Evolutionary conservation across 2,888 invertebrate genomes (phyloP).

Genomic region (Lydus trimaculatus): DNA sequence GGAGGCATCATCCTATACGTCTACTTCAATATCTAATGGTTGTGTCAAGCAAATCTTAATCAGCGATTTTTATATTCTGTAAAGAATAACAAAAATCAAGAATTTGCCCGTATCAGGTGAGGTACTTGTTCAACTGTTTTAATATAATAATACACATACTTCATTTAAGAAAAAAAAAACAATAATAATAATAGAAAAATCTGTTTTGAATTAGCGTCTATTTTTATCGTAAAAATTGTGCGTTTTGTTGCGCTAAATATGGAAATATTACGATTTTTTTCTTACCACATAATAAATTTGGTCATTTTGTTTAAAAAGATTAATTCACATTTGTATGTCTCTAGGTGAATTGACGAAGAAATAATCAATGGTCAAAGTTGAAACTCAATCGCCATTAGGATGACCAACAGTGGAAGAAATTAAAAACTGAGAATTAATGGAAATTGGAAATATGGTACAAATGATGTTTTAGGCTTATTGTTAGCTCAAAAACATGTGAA

Average conservation of each 20-base stretch:
- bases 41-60: neutral
- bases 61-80: neutral
- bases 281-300: neutral
- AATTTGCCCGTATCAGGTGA: constrained; percentile 1
- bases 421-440: too few species aligned
- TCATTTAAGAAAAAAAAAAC: neutral
- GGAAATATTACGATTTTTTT: constrained; percentile 17
- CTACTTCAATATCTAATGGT: neutral
- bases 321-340: neutral
- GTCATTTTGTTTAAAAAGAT: neutral
- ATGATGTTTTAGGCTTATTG: too few species aligned
- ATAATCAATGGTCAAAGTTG: too few species aligned
- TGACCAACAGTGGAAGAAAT: too few species aligned
- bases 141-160: neutral
- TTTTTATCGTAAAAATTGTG: neutral
- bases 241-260: neutral
- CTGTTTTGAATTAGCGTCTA: neutral
- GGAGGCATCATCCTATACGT: neutral
- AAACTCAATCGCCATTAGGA: too few species aligned
- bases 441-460: too few species aligned
- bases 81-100: neutral
- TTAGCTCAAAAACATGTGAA: too few species aligned
- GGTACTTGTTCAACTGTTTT: constrained; percentile 2
- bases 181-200: neutral
- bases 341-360: neutral